Evolutionary conservation across 2,797 vertebrate species (phyloP).

Genomic region (Ammospiza maritima): DNA sequence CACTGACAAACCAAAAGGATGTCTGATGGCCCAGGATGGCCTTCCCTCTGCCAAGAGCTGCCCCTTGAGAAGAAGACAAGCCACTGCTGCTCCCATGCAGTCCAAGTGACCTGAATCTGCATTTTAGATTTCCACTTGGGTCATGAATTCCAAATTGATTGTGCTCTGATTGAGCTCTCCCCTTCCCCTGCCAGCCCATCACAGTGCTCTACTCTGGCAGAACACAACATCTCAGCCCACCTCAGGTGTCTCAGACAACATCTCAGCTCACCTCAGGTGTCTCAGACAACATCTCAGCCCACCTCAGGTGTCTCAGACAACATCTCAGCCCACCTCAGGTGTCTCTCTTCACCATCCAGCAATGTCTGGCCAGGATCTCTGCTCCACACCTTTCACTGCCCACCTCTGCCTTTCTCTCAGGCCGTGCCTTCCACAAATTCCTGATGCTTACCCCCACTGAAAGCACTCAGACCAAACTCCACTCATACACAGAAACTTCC

Average conservation of each 20-base stretch:
- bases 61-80: no score
- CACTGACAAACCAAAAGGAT: not conserved
- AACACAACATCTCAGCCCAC: not conserved
- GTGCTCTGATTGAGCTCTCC: no score
- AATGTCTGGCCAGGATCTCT: not conserved
- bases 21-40: no score
- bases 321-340: not conserved
- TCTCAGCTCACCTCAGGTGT: not conserved
- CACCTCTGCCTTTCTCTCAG: not conserved
- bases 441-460: not conserved
- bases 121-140: no score
- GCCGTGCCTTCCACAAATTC: not conserved
- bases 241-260: not conserved
- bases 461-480: not conserved
- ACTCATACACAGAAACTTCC: fast-evolving
- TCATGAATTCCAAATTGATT: no score
- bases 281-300: no score
- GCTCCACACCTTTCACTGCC: not conserved
- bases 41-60: no score
- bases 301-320: not conserved
- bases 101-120: no score
- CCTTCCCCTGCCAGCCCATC: no score
- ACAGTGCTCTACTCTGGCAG: not conserved
- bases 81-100: no score
- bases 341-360: not conserved